Evolutionary conservation across 1,140 invertebrate species (phyloP).

Genomic region (Mizuhopecten yessoensis): DNA sequence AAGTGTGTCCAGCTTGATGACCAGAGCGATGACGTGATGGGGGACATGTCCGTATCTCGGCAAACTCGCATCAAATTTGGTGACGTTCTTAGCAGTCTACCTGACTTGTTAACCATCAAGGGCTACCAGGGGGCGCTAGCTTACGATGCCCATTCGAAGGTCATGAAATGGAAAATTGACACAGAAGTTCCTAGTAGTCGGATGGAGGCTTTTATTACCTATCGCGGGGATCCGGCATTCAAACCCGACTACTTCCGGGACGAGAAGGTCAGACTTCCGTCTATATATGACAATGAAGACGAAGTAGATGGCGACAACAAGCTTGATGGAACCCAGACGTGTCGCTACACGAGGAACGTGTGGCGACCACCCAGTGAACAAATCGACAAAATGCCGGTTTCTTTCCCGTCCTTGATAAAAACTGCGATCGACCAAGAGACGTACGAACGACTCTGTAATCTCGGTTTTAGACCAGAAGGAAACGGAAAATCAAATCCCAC

Average conservation of each 20-base stretch:
- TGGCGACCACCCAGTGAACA: slow-evolving; percentile 7
- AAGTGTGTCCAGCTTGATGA: slow-evolving; percentile 49
- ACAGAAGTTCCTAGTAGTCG: slow-evolving; percentile 41
- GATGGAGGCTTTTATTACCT: slow-evolving; percentile 42
- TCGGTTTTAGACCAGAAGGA: slow-evolving; percentile 51
- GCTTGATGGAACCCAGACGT: neutral
- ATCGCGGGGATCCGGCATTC: neutral
- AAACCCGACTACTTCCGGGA: slow-evolving; percentile 1
- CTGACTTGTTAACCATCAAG: slow-evolving; percentile 51
- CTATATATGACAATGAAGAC: neutral
- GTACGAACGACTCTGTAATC: slow-evolving; percentile 52
- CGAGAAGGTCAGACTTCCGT: neutral
- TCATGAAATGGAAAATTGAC: slow-evolving; percentile 61
- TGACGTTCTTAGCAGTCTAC: slow-evolving; percentile 31
- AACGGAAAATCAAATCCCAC: slow-evolving; percentile 42
- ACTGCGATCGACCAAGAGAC: slow-evolving; percentile 52
- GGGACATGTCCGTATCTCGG: slow-evolving; percentile 41
- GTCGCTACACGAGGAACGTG: neutral
- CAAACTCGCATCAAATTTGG: slow-evolving; percentile 47
- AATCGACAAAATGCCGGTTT: neutral
- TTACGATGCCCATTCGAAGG: slow-evolving; percentile 54
- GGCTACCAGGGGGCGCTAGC: slow-evolving; percentile 54
- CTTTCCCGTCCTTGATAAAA: slow-evolving; percentile 59
- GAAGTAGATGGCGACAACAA: neutral
- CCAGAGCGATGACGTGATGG: slow-evolving; percentile 44